phyloP scores from a whole-genome alignment of 2,797 vertebrate species.

The Crypturellus tataupa region DNA sequence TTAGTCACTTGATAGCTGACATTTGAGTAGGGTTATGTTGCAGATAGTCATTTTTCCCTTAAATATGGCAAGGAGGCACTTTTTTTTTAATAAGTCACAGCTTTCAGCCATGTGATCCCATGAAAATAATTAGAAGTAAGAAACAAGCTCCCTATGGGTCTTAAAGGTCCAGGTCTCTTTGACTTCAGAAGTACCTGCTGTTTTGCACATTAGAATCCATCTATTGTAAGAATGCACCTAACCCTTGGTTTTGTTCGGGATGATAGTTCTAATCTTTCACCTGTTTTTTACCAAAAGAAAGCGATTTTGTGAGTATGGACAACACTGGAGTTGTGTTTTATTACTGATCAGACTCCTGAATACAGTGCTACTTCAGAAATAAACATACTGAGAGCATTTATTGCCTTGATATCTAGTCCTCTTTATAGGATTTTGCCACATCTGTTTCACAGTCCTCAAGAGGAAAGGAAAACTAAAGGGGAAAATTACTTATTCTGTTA shows the following conservation, averaged over 20 bases:
- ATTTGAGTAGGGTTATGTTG: not conserved
- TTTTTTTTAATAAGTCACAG: not conserved
- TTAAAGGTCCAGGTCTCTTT: not conserved
- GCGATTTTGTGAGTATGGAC: not conserved
- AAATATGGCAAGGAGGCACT: not conserved
- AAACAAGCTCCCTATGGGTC: not conserved
- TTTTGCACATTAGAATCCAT: not conserved
- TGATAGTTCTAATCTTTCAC: not conserved
- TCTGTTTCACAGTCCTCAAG: not conserved
- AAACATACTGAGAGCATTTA: not conserved
- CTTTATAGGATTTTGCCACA: not conserved
- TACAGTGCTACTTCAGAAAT: not conserved
- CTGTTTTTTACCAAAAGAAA: not conserved
- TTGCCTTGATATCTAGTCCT: not conserved
- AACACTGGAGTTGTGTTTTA: not conserved
- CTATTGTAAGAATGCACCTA: not conserved
- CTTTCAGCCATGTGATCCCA: not conserved
- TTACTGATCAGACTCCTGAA: not conserved
- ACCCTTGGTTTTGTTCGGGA: not conserved
- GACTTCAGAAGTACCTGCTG: not conserved
- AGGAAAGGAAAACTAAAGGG: not conserved
- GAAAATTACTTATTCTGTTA: not conserved
- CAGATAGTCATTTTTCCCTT: not conserved
- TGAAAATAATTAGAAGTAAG: not conserved
- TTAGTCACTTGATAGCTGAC: slow-evolving; percentile 22